Conservation (phyloP, 37 sponge, comb jelly and placozoan species). For the Beroe forskalii region DNA sequence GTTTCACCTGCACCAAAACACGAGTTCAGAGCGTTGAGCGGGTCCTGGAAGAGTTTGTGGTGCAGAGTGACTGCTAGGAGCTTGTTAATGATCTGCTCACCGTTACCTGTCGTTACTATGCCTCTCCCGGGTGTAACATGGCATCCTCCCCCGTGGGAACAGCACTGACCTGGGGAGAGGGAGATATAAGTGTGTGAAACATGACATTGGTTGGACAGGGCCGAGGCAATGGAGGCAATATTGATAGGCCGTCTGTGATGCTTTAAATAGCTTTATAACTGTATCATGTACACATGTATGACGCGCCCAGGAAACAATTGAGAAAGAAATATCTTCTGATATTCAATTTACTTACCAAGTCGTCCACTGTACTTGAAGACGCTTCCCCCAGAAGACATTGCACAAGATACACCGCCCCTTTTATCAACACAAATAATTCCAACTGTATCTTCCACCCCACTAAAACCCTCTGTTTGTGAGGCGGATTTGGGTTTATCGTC, state of each 20-base stretch:
- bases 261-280: too few species aligned
- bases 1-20: not conserved
- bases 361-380: conserved; percentile 60
- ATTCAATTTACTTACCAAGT: conserved; percentile 59
- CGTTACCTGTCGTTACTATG: conserved; percentile 53
- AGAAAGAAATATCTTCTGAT: too few species aligned
- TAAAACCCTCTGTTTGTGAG: not conserved
- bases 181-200: too few species aligned
- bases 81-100: conserved; percentile 54
- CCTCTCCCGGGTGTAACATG: not conserved
- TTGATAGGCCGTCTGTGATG: too few species aligned
- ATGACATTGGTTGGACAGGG: too few species aligned
- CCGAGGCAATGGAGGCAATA: too few species aligned
- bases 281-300: too few species aligned
- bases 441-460: conserved; percentile 31
- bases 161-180: conserved; percentile 50
- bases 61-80: conserved; percentile 21
- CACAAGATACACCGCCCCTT: not conserved
- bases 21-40: not conserved
- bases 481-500: not conserved
- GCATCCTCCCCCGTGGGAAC: conserved; percentile 26
- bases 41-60: not conserved
- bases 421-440: conserved; percentile 35
- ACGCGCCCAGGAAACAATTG: too few species aligned
- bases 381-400: conserved; percentile 24